Conservation (phyloP, 2,888 invertebrate species). For the Acholoe squamosa region DNA sequence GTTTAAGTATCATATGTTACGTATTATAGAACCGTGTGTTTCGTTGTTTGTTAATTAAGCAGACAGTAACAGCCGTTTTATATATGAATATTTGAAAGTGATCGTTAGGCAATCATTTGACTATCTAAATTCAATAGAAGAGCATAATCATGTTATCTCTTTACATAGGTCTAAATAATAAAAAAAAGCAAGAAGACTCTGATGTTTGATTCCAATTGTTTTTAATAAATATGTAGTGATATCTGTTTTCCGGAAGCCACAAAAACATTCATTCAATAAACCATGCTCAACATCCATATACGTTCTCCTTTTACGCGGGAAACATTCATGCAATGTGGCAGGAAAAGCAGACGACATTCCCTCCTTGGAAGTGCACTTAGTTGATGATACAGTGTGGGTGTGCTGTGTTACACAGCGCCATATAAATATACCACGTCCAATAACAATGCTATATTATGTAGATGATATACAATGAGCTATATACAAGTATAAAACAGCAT, state of each 20-base stretch:
- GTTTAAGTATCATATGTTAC: no score
- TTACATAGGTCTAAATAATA: no score
- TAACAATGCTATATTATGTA: neutral
- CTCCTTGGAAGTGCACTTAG: conserved; percentile 6
- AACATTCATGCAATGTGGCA: neutral
- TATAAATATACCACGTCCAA: neutral
- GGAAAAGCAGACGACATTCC: conserved; percentile 8
- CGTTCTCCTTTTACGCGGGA: neutral
- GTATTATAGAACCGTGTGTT: no score
- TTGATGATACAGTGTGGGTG: neutral
- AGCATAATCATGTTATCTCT: no score
- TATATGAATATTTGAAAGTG: no score
- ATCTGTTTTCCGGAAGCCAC: conserved; percentile 21
- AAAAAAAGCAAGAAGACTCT: neutral
- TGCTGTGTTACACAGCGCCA: neutral
- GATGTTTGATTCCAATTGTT: neutral
- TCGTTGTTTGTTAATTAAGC: no score
- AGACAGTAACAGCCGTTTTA: no score
- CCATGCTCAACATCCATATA: neutral
- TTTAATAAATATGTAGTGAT: conserved; percentile 33
- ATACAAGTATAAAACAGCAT: conserved; percentile 15
- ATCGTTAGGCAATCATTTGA: no score
- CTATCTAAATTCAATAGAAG: no score
- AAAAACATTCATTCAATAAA: neutral
- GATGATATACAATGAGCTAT: conserved; percentile 1